These are phyloP conservation scores for Chondrilla cf. caribensis DNA, from an alignment of 37 sponge, comb jelly and placozoan species.

Conservation along the genomic window DNA sequence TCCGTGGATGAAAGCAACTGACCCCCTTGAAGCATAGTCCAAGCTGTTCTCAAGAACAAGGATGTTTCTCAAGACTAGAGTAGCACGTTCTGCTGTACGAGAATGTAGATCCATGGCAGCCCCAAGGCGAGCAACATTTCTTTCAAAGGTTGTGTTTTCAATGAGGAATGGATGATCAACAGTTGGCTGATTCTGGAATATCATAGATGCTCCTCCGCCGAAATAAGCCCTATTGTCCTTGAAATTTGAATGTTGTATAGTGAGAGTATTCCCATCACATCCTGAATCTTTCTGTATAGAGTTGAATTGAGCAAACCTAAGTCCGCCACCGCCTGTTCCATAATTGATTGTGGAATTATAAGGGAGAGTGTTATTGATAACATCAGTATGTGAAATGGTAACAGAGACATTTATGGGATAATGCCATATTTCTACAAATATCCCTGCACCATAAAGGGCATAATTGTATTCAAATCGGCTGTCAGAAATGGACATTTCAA, in stretches of 20 bases:
- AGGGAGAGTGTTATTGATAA: not conserved
- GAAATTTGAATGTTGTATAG: not conserved
- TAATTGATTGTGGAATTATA: not conserved
- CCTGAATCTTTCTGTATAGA: not conserved
- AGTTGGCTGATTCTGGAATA: not conserved
- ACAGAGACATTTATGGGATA: conserved; percentile 3
- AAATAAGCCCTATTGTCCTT: not conserved
- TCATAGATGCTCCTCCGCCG: not conserved
- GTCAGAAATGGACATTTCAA: not conserved
- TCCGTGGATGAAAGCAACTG: not conserved
- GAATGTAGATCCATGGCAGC: conserved; percentile 3
- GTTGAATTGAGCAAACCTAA: not conserved
- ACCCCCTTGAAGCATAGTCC: not conserved
- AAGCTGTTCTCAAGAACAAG: not conserved
- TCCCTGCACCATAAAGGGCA: conserved; percentile 9
- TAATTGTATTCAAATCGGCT: not conserved
- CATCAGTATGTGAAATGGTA: not conserved
- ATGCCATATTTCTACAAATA: conserved; percentile 9
- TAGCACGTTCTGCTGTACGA: not conserved
- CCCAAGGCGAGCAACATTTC: conserved; percentile 7
- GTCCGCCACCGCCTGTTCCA: conserved; percentile 6
- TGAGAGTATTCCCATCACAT: not conserved
- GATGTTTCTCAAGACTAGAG: not conserved
- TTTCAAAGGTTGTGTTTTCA: not conserved
- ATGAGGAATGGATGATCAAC: not conserved